Conservation (phyloP, 2,888 invertebrate genomes). For the Flexamia atlantica region DNA sequence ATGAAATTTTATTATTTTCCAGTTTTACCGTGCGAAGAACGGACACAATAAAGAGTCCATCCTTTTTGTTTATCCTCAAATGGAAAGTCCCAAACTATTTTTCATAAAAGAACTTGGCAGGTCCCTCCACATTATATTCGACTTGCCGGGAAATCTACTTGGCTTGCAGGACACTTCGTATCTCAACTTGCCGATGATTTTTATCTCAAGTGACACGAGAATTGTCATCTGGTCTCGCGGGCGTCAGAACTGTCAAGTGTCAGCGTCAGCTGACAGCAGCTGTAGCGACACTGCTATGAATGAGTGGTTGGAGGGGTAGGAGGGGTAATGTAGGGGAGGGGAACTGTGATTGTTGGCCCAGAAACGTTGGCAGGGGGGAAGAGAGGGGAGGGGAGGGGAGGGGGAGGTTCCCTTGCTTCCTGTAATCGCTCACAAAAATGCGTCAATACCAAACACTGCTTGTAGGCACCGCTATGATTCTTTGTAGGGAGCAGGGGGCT, state of each 20-base stretch:
- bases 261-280: no score
- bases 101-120: no score
- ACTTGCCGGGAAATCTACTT: no score
- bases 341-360: background rate
- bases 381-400: no score
- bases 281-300: background rate
- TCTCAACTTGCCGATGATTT: background rate
- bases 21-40: no score
- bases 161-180: background rate
- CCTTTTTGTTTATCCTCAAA: no score
- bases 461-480: no score
- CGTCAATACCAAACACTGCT: slow-evolving; percentile 8
- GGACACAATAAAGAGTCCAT: no score
- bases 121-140: no score
- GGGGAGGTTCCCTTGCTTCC: slow-evolving; percentile 9
- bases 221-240: slow-evolving; percentile 3
- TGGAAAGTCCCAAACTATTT: no score
- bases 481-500: no score
- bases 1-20: no score
- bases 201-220: background rate
- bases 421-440: slow-evolving; percentile 10
- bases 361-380: background rate
- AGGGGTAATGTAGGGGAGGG: background rate
- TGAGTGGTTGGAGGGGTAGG: slow-evolving; percentile 13
- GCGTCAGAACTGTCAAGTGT: background rate